Evolutionary conservation across 2,113 vertebrate genomes (phyloP), one percentile per base, ranked within the genome.

Genomic region (Silurus meridionalis): DNA sequence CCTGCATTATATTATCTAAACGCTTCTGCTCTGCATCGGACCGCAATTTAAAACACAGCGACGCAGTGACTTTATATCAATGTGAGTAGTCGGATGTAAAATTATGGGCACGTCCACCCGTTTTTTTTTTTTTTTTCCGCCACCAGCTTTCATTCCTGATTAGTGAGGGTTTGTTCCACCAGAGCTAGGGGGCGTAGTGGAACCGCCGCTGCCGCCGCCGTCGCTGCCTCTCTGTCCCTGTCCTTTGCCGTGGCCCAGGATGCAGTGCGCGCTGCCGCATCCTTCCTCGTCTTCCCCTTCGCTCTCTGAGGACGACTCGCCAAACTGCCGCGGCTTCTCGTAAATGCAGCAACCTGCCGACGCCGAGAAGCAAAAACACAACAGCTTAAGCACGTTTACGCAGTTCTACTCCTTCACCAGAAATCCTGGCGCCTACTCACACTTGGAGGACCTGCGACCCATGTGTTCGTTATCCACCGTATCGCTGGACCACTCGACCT

Each of bases 401-500:
- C 21, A 25, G 74, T 17, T 28, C 14, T 58, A 46, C 28, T 61
- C 17, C 21, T 4, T 5, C 28, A 4, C 57, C 8, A 55, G 14
- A 46, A 83, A n/a, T 37, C 19, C 23, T 3, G 52, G 57, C 21
- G 5, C 11, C 11, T 46, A 94, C 97, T 97, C 89, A 98, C 97
- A 98, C 88, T 98, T 98, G 23, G 97, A 98, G 67, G 97, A 98
- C 85, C 97, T 95, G 69, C 96, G 95, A 17, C 97, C 97, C 91
- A 98, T 94, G 87, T 98, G 96, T 80, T 98, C 97, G 0, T 98
- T 98, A 91, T 98, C 97, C 15, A 98, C 96, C 0, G 96, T 97
- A 92, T 98, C 97, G 80, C 96, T 98, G 9, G 96, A 96, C 96
- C 97, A 98, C 92, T 97, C 97, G 80, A 98, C 97, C 88, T 97